Evolutionary conservation across 2,888 invertebrate genomes (phyloP).

Genomic region (Pseudanteris insignis): DNA sequence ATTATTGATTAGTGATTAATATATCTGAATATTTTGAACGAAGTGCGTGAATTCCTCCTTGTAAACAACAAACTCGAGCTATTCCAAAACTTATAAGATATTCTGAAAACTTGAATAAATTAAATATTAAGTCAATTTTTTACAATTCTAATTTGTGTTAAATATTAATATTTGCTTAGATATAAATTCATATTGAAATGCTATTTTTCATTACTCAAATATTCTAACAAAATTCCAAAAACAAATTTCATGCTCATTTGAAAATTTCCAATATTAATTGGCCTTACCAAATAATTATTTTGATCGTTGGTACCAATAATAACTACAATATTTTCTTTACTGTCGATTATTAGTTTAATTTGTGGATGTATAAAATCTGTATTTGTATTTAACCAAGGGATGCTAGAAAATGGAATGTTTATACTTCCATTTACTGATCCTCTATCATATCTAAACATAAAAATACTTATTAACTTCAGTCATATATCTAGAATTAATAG

Average conservation of each 20-base stretch:
- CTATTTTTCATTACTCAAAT: too few relatives aligned
- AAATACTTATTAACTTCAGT: too few relatives aligned
- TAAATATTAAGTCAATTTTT: constrained; percentile 41
- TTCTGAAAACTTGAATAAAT: constrained; percentile 79
- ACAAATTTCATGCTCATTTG: too few relatives aligned
- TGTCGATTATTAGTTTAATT: constrained; percentile 71
- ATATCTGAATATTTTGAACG: constrained; percentile 74
- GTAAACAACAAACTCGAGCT: constrained; percentile 82
- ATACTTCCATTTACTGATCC: constrained; percentile 83
- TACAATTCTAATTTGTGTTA: constrained; percentile 3
- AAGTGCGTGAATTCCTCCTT: constrained; percentile 87
- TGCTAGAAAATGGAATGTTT: constrained; percentile 87
- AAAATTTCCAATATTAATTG: neutral
- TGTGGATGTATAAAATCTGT: constrained; percentile 76
- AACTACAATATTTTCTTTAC: constrained; percentile 75
- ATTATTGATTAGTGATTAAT: too few relatives aligned
- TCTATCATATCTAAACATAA: constrained; percentile 74
- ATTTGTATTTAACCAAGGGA: constrained; percentile 76
- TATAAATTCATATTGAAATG: too few relatives aligned
- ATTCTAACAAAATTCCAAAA: too few relatives aligned
- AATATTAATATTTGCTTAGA: too few relatives aligned
- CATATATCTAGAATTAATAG: too few relatives aligned
- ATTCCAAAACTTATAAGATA: constrained; percentile 82
- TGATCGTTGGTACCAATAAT: constrained; percentile 83
- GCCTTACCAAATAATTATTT: constrained; percentile 76